These are phyloP conservation scores for Chelidonichthys spinosus DNA, from an alignment of 2,797 vertebrate species.

Conservation along the genomic window DNA sequence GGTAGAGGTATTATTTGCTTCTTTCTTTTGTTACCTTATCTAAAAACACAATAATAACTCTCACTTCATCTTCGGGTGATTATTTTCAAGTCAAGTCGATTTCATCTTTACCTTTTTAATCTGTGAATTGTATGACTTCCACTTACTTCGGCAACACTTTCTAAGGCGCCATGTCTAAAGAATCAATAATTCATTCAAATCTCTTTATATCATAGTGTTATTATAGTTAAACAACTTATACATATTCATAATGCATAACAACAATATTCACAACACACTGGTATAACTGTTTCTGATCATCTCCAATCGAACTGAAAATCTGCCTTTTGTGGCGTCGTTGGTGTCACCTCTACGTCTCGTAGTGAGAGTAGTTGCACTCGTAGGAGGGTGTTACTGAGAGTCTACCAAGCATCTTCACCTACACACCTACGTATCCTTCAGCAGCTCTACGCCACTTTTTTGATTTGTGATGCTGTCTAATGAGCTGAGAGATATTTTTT, in stretches of 20 bases:
- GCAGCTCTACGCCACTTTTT: constrained; percentile 6
- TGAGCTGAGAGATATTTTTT: constrained; percentile 21
- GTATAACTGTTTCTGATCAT: neutral
- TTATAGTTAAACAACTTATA: neutral
- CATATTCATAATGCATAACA: neutral
- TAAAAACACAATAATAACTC: constrained; percentile 7
- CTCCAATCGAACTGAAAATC: neutral
- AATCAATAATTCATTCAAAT: neutral
- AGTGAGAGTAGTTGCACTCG: constrained; percentile 22
- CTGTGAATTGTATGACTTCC: neutral
- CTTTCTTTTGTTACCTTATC: constrained; percentile 1
- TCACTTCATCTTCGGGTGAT: neutral
- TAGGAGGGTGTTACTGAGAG: constrained; percentile 45
- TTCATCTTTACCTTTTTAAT: neutral
- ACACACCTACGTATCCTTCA: constrained; percentile 23
- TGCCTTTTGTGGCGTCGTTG: neutral
- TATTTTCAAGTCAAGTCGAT: neutral
- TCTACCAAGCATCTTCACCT: constrained; percentile 32
- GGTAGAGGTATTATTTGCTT: neutral
- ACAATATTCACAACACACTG: neutral
- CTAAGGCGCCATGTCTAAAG: neutral
- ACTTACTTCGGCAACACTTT: neutral
- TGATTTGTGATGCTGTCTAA: constrained; percentile 19
- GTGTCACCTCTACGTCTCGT: constrained; percentile 25
- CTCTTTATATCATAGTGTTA: neutral